Evolutionary conservation across 2,888 invertebrate genomes (phyloP).

Genomic region (Endomychus coccineus): DNA sequence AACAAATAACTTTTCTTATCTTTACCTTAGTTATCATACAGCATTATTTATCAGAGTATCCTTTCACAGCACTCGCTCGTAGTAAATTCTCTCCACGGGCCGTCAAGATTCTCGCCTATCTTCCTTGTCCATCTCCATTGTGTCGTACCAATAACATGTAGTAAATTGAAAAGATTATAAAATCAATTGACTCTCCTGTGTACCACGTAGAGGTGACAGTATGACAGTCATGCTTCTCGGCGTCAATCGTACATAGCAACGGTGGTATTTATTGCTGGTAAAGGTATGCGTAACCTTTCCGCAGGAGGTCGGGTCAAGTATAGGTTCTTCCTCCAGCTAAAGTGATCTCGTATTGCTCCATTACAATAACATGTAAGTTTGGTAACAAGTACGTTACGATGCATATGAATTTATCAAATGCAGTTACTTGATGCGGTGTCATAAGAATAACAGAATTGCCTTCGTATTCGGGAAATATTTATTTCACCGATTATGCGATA

Average conservation of each 20-base stretch:
- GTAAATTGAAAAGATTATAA: slow-evolving; percentile 47
- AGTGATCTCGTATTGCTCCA: too few relatives aligned
- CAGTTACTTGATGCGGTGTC: too few relatives aligned
- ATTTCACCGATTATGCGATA: too few relatives aligned
- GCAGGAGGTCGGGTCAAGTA: slow-evolving; percentile 32
- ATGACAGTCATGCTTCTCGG: slow-evolving; percentile 28
- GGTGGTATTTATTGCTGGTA: slow-evolving; percentile 30
- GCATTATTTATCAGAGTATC: slow-evolving; percentile 25
- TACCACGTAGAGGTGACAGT: slow-evolving; percentile 37
- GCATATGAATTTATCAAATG: too few relatives aligned
- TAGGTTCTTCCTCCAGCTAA: slow-evolving; percentile 14
- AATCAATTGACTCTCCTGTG: slow-evolving; percentile 41
- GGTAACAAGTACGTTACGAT: too few relatives aligned
- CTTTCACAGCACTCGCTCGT: slow-evolving; percentile 21
- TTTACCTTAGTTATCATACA: too few relatives aligned
- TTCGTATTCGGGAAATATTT: too few relatives aligned
- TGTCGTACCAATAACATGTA: slow-evolving; percentile 45
- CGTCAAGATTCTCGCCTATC: slow-evolving; percentile 35
- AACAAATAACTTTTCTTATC: too few relatives aligned
- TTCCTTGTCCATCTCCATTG: slow-evolving; percentile 44
- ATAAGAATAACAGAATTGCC: too few relatives aligned
- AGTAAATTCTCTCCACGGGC: slow-evolving; percentile 35
- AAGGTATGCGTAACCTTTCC: slow-evolving; percentile 21
- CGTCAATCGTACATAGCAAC: slow-evolving; percentile 17
- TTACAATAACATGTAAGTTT: too few relatives aligned